phyloP scores from a whole-genome alignment of 2,797 vertebrate genomes.

The Champsocephalus gunnari region DNA sequence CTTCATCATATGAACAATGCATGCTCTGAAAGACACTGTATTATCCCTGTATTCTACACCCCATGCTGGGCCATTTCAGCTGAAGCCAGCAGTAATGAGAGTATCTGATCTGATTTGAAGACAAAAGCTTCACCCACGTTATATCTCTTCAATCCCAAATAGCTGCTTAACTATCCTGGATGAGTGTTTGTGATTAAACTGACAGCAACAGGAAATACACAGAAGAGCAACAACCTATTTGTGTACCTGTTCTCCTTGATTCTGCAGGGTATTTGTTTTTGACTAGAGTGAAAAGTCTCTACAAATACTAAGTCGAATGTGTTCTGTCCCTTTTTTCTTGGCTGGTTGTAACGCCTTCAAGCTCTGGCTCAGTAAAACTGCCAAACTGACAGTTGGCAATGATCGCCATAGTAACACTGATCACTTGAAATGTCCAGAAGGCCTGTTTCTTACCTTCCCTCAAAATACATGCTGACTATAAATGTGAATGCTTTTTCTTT shows the following conservation, averaged over 20 bases:
- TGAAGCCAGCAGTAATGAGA: slow-evolving; percentile 42
- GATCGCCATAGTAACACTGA: neutral
- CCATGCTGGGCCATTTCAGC: slow-evolving; percentile 18
- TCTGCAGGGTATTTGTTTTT: slow-evolving; percentile 7
- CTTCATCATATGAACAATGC: slow-evolving; percentile 23
- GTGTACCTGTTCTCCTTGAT: neutral
- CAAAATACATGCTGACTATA: neutral
- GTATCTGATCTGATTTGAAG: slow-evolving; percentile 51
- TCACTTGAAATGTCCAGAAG: neutral
- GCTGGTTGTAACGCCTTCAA: neutral
- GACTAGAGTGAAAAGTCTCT: neutral
- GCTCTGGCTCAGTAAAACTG: neutral
- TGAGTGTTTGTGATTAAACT: slow-evolving; percentile 35
- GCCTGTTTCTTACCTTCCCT: neutral
- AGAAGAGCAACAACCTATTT: slow-evolving; percentile 11
- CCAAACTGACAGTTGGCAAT: neutral
- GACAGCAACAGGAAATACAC: slow-evolving; percentile 15
- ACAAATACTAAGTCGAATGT: slow-evolving; percentile 2
- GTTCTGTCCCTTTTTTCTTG: slow-evolving; percentile 9
- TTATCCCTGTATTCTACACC: slow-evolving; percentile 17
- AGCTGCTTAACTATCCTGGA: slow-evolving; percentile 44
- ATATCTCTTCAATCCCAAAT: slow-evolving; percentile 36
- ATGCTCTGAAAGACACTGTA: slow-evolving; percentile 25
- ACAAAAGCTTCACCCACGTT: slow-evolving; percentile 37
- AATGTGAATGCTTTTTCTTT: neutral